These are phyloP conservation scores for Onychomys arenicola DNA, from an alignment of 2,797 vertebrate species.

Conservation along the genomic window DNA sequence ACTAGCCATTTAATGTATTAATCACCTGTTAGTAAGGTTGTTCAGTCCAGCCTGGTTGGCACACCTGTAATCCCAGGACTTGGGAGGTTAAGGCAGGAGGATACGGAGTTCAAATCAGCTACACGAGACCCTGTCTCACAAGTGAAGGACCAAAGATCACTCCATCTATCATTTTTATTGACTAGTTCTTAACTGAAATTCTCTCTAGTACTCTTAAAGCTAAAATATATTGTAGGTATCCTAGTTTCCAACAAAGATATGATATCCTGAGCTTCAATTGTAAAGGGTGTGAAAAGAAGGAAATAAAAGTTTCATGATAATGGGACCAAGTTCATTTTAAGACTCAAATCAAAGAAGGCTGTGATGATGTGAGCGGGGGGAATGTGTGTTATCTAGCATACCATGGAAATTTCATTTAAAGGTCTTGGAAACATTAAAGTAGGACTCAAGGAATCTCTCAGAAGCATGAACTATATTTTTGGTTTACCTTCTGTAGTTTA, in stretches of 20 bases:
- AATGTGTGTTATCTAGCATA: constrained; percentile 24
- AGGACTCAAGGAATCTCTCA: constrained; percentile 21
- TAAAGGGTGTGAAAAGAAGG: constrained; percentile 32
- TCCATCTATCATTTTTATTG: constrained; percentile 62
- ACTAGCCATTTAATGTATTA: constrained; percentile 79
- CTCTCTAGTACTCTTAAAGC: background rate
- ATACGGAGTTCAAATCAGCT: background rate
- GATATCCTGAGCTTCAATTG: constrained; percentile 37
- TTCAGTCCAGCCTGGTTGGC: background rate
- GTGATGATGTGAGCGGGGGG: background rate
- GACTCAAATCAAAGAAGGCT: constrained; percentile 40
- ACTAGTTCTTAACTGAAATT: background rate
- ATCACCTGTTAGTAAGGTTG: constrained; percentile 69
- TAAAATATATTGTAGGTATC: background rate
- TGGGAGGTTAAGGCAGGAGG: background rate
- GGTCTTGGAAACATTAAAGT: constrained; percentile 40
- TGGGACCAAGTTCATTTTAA: constrained; percentile 30
- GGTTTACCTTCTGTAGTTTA: constrained; percentile 30
- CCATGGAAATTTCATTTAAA: constrained; percentile 60
- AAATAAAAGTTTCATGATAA: background rate
- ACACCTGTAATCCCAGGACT: background rate
- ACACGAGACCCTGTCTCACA: background rate
- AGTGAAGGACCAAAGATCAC: background rate
- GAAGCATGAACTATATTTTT: background rate
- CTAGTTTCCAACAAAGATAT: background rate